Conservation (phyloP, 2,888 invertebrate genomes). For the Platerodrilus igneus region DNA sequence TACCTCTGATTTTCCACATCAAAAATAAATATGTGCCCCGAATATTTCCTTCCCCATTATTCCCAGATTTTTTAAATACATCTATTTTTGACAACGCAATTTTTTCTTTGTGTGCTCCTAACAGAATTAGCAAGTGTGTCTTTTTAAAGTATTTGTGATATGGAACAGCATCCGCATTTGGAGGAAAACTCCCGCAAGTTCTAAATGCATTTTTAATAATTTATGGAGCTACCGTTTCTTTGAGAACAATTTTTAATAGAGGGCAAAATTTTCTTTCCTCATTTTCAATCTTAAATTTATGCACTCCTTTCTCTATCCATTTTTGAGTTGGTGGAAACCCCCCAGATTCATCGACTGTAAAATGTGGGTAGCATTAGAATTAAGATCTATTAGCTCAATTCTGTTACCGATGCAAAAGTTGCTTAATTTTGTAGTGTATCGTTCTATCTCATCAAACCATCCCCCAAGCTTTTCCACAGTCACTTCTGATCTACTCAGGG, state of each 20-base stretch:
- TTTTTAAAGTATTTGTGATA: constrained; percentile 1
- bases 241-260: neutral
- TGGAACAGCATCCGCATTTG: neutral
- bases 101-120: neutral
- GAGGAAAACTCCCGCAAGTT: neutral
- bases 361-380: neutral
- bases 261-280: neutral
- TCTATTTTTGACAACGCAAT: neutral
- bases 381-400: neutral
- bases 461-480: constrained; percentile 33
- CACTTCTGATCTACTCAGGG: constrained; percentile 30
- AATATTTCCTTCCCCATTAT: neutral
- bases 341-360: constrained; percentile 1
- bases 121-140: no score
- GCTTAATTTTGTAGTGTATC: constrained; percentile 36
- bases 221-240: neutral
- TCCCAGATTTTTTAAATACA: neutral
- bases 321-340: constrained; percentile 1
- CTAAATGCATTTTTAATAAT: neutral
- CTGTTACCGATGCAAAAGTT: constrained; percentile 34
- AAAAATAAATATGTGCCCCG: neutral
- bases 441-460: constrained; percentile 36
- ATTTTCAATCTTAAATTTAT: neutral
- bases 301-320: neutral
- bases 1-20: neutral